Percentiles rank a stretch among this genome's conserved stretches.
phyloP scores from a whole-genome alignment of 1,140 invertebrate genomes.

The Leguminivora glycinivorella region DNA sequence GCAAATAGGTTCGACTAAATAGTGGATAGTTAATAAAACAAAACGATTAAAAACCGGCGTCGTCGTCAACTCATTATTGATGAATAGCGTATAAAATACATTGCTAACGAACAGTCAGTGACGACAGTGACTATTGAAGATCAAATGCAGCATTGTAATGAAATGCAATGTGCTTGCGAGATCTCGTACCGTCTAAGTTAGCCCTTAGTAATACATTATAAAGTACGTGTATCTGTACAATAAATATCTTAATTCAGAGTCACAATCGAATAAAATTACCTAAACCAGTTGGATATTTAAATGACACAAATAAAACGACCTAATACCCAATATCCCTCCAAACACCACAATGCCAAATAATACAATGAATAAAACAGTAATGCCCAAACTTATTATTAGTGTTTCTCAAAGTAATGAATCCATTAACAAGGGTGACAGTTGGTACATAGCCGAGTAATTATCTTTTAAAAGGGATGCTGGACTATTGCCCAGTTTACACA shows the following conservation, averaged over 20 bases:
- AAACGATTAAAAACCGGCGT: too few relatives aligned
- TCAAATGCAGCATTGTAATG: too few relatives aligned
- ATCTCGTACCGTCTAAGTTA: too few relatives aligned
- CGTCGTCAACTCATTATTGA: too few relatives aligned
- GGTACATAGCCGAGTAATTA: conserved; percentile 24
- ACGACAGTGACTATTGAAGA: too few relatives aligned
- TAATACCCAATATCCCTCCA: background rate
- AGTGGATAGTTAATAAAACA: too few relatives aligned
- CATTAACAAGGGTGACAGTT: conserved; percentile 26
- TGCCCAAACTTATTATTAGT: conserved; percentile 23
- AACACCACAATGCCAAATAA: background rate
- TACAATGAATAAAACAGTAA: conserved; percentile 13
- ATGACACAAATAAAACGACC: background rate
- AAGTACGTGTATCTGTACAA: too few relatives aligned
- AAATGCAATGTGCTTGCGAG: too few relatives aligned
- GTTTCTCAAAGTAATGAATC: conserved; percentile 24
- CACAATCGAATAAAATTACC: background rate
- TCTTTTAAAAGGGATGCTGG: conserved; percentile 26
- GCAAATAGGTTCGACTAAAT: too few relatives aligned
- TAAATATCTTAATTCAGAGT: background rate
- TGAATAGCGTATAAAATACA: too few relatives aligned
- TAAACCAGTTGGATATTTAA: background rate
- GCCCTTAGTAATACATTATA: too few relatives aligned
- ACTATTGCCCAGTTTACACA: background rate
- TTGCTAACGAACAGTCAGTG: too few relatives aligned